These are phyloP conservation scores for Athalia cordata DNA, from an alignment of 2,888 invertebrate genomes.

Conservation along the genomic window DNA sequence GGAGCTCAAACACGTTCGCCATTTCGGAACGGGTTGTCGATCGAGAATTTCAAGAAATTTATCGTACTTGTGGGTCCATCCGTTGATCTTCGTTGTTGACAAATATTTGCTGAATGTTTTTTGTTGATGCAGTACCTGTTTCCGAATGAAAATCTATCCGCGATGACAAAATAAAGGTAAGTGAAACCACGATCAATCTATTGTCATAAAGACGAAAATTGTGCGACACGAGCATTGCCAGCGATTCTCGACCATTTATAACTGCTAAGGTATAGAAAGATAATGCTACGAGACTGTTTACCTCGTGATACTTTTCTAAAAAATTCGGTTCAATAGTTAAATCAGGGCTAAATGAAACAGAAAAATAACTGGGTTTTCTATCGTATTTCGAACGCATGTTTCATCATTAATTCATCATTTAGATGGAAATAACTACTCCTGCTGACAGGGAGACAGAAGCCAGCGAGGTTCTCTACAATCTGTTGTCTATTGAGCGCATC, in stretches of 20 bases:
- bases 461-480: conserved; percentile 81
- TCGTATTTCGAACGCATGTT: not conserved
- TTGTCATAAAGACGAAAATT: conserved; percentile 61
- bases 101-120: not conserved
- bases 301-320: too few relatives aligned
- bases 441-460: conserved; percentile 81
- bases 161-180: conserved; percentile 56
- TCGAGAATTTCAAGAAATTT: conserved; percentile 25
- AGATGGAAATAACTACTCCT: conserved; percentile 71
- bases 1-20: conserved; percentile 56
- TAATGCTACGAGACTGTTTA: too few relatives aligned
- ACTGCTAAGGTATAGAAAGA: not conserved
- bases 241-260: conserved; percentile 64
- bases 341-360: not conserved
- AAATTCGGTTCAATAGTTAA: too few relatives aligned
- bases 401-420: conserved; percentile 9
- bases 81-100: not conserved
- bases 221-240: conserved; percentile 54
- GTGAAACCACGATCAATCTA: conserved; percentile 55
- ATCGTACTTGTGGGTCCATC: not conserved
- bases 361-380: not conserved
- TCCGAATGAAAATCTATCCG: not conserved
- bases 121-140: not conserved
- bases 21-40: conserved; percentile 58
- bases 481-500: conserved; percentile 80